A percentile compares a stretch with the other conserved stretches of the same genome.
phyloP scores from a whole-genome alignment of 2,797 vertebrate genomes.

The Merluccius polli region DNA sequence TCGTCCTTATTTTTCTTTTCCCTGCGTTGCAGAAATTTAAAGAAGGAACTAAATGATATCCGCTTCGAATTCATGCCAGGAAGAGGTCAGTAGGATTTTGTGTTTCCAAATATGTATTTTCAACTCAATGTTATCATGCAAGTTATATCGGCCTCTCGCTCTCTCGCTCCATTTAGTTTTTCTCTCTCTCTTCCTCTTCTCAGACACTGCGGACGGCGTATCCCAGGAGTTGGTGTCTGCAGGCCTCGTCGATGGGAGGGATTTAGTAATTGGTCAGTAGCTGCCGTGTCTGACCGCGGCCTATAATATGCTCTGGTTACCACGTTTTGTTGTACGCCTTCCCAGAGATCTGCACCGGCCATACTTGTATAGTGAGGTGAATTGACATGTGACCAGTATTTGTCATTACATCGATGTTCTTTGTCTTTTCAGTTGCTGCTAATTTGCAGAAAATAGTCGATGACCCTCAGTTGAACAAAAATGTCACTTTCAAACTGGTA shows the following conservation, averaged over 20 bases:
- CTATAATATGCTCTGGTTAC: background rate
- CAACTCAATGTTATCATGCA: background rate
- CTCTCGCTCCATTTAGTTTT: background rate
- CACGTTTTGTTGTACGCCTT: background rate
- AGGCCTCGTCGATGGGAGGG: slow-evolving; percentile 94
- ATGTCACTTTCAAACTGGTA: slow-evolving; percentile 98
- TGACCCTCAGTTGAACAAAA: slow-evolving; percentile 91
- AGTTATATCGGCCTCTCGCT: slow-evolving; percentile 6
- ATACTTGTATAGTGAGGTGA: background rate
- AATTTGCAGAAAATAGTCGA: slow-evolving; percentile 99
- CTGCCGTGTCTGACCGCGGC: background rate
- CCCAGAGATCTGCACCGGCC: background rate
- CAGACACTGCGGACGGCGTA: slow-evolving; percentile 97
- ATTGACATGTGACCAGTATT: background rate
- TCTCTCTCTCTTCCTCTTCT: slow-evolving; percentile 26
- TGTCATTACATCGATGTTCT: slow-evolving; percentile 12
- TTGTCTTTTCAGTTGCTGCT: slow-evolving; percentile 86
- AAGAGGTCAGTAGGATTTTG: slow-evolving; percentile 78
- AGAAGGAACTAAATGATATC: slow-evolving; percentile 98
- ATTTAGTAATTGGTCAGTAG: slow-evolving; percentile 92
- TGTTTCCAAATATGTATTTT: background rate
- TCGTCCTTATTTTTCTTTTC: slow-evolving; percentile 2
- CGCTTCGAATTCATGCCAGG: slow-evolving; percentile 97
- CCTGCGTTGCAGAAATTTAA: slow-evolving; percentile 83
- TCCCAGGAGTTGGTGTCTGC: slow-evolving; percentile 98